Percentiles rank a stretch among this genome's conserved stretches.
Conservation (phyloP, 2,888 invertebrate genomes). For the Platyscelio sp. region DNA sequence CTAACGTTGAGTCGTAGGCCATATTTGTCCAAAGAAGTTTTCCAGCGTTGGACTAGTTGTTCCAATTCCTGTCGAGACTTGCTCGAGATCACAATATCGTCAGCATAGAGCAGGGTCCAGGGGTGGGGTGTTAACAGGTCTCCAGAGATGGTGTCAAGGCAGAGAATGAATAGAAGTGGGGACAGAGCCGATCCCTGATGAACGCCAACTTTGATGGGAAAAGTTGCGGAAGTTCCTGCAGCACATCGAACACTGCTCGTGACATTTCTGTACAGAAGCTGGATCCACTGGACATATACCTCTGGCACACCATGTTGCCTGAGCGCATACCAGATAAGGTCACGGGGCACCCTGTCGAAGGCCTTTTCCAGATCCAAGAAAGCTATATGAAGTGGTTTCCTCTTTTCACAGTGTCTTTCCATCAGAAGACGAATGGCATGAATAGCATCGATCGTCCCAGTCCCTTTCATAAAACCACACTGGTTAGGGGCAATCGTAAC, state of each 20-base stretch:
- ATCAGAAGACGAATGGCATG: background rate
- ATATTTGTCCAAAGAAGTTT: too few species aligned
- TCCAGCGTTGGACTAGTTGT: too few species aligned
- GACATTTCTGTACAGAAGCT: too few species aligned
- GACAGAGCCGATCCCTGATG: background rate
- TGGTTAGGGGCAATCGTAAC: background rate
- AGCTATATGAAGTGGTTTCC: background rate
- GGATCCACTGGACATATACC: too few species aligned
- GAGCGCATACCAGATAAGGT: too few species aligned
- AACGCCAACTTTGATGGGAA: background rate
- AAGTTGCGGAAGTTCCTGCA: too few species aligned
- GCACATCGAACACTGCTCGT: too few species aligned
- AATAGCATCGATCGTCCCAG: background rate
- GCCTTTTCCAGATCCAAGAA: background rate
- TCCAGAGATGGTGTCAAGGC: background rate
- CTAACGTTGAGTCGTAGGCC: too few species aligned
- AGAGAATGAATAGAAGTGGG: background rate
- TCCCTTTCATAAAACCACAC: background rate
- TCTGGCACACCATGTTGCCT: too few species aligned
- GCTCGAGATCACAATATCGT: background rate
- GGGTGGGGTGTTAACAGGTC: background rate
- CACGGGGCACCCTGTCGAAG: background rate
- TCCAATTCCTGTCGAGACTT: background rate
- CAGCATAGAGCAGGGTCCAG: background rate
- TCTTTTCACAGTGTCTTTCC: background rate